These are phyloP conservation scores for Mugil cephalus DNA, from an alignment of 2,113 vertebrate species.

Conservation along the genomic window DNA sequence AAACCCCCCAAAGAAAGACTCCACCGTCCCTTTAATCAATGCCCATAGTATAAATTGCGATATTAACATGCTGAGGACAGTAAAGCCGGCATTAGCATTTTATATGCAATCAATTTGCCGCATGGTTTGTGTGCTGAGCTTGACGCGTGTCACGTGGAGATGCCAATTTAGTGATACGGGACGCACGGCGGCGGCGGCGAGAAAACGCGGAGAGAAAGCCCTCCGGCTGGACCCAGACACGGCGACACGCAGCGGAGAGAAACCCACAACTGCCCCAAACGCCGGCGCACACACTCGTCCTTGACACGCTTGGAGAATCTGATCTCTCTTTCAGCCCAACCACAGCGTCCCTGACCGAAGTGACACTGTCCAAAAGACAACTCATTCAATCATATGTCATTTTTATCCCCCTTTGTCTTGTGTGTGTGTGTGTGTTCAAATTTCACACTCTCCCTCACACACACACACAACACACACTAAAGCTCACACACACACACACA, in stretches of 20 bases:
- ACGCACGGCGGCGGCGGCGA: not conserved
- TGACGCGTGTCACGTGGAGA: slow-evolving; percentile 46
- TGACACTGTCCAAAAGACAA: slow-evolving; percentile 44
- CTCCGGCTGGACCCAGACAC: slow-evolving; percentile 15
- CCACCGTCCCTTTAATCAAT: slow-evolving; percentile 60
- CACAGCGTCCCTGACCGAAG: slow-evolving; percentile 48
- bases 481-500: slow-evolving; percentile 7
- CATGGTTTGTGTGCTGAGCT: slow-evolving; percentile 52
- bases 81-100: slow-evolving; percentile 65
- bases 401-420: not conserved
- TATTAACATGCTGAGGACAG: slow-evolving; percentile 68
- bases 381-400: slow-evolving; percentile 52
- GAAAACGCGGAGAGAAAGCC: slow-evolving; percentile 9
- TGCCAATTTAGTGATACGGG: slow-evolving; percentile 9
- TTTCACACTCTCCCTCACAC: not conserved
- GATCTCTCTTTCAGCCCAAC: slow-evolving; percentile 43
- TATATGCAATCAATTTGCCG: slow-evolving; percentile 72
- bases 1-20: slow-evolving; percentile 4
- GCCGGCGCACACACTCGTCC: slow-evolving; percentile 10
- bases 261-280: not conserved
- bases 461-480: slow-evolving; percentile 9
- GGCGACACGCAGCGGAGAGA: slow-evolving; percentile 3
- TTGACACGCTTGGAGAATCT: slow-evolving; percentile 19
- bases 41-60: slow-evolving; percentile 34
- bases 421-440: slow-evolving; percentile 1